phyloP scores from a whole-genome alignment of 2,113 vertebrate genomes.

The Triplophysa dalaica region DNA sequence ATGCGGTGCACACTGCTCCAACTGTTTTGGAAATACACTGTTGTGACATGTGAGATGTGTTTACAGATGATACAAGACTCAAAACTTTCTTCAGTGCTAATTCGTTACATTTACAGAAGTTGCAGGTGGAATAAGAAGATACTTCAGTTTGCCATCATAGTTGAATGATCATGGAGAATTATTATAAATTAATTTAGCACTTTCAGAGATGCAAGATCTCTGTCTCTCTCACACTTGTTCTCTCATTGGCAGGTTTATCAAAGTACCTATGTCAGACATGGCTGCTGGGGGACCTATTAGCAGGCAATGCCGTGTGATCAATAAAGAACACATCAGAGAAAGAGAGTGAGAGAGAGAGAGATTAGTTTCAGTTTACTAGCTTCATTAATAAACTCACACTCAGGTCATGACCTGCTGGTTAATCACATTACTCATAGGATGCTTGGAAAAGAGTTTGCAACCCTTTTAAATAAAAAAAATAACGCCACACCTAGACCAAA shows the following conservation, averaged over 20 bases:
- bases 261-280: slow-evolving; percentile 40
- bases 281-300: slow-evolving; percentile 59
- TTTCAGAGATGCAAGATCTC: neutral
- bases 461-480: neutral
- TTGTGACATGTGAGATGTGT: slow-evolving; percentile 69
- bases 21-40: slow-evolving; percentile 75
- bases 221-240: neutral
- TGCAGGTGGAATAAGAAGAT: slow-evolving; percentile 22
- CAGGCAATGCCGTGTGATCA: slow-evolving; percentile 55
- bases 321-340: slow-evolving; percentile 64
- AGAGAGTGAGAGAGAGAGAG: slow-evolving; percentile 39
- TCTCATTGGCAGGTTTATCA: slow-evolving; percentile 38
- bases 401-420: slow-evolving; percentile 59
- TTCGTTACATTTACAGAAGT: slow-evolving; percentile 66
- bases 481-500: neutral
- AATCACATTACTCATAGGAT: slow-evolving; percentile 53
- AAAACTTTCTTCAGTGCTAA: slow-evolving; percentile 60
- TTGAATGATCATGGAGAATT: slow-evolving; percentile 12
- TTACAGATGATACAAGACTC: slow-evolving; percentile 63
- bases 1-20: slow-evolving; percentile 62
- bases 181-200: neutral
- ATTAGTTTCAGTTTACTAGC: slow-evolving; percentile 49
- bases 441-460: slow-evolving; percentile 2
- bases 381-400: slow-evolving; percentile 63
- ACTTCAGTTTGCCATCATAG: slow-evolving; percentile 18